These are phyloP conservation scores for Pempheris klunzingeri DNA, from an alignment of 2,797 vertebrate genomes.

Conservation along the genomic window DNA sequence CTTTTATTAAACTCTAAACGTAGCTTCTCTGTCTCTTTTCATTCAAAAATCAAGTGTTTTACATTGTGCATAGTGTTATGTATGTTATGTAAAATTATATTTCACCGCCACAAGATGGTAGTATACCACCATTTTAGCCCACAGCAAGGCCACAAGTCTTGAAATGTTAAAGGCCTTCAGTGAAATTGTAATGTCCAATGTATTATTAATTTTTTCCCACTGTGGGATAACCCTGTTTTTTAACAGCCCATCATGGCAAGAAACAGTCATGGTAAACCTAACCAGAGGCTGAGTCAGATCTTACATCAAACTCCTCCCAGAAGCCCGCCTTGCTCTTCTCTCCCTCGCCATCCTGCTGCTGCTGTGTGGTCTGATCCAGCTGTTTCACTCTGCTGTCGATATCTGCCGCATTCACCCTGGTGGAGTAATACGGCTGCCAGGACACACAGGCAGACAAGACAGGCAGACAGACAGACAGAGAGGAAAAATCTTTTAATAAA, in stretches of 20 bases:
- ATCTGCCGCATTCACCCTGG: slow-evolving; percentile 93
- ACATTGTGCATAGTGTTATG: not conserved
- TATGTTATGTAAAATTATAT: too few species aligned
- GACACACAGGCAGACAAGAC: not conserved
- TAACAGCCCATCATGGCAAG: not conserved
- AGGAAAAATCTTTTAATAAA: slow-evolving; percentile 13
- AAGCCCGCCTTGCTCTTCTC: slow-evolving; percentile 94
- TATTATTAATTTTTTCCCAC: not conserved
- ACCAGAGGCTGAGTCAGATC: slow-evolving; percentile 27
- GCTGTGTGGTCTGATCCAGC: slow-evolving; percentile 87
- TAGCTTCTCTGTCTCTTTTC: not conserved
- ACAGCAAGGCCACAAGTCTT: slow-evolving; percentile 23
- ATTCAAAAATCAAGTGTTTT: not conserved
- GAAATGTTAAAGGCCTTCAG: not conserved
- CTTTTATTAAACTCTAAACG: not conserved
- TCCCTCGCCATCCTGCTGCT: slow-evolving; percentile 70
- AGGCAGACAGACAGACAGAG: not conserved
- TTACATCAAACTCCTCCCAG: slow-evolving; percentile 99
- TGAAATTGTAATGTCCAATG: not conserved
- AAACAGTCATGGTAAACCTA: not conserved
- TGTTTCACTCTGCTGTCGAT: slow-evolving; percentile 93
- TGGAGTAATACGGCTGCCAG: slow-evolving; percentile 93
- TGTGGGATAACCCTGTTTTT: not conserved
- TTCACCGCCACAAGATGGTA: slow-evolving; percentile 66
- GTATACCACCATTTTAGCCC: slow-evolving; percentile 17